phyloP scores from a whole-genome alignment of 2,888 invertebrate genomes.

The Trileptium ribeirensis region DNA sequence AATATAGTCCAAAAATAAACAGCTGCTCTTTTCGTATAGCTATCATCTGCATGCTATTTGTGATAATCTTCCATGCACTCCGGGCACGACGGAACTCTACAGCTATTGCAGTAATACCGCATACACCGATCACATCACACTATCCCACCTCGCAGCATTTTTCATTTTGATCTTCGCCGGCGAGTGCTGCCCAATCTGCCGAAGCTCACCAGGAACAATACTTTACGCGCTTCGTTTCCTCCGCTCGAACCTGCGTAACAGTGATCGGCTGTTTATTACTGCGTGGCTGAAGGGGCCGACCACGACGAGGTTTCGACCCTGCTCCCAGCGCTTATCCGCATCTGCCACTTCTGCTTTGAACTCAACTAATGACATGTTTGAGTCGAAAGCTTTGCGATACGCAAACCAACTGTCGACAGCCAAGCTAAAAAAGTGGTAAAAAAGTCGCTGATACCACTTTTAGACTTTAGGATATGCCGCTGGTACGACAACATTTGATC shows the following conservation, averaged over 20 bases:
- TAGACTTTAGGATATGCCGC: neutral
- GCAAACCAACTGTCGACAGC: neutral
- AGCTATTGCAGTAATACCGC: too few species aligned
- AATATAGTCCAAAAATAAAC: too few species aligned
- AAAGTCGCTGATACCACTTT: neutral
- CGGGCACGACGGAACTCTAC: too few species aligned
- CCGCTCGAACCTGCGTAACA: neutral
- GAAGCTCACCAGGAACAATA: neutral
- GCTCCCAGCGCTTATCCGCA: neutral
- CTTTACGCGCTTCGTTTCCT: neutral
- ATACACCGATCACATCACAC: too few species aligned
- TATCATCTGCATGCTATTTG: too few species aligned
- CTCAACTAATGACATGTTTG: neutral
- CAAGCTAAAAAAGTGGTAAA: conserved; percentile 3
- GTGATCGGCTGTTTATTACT: too few species aligned
- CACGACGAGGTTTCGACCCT: too few species aligned
- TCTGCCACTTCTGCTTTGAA: neutral
- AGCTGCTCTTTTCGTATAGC: too few species aligned
- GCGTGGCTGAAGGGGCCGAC: too few species aligned
- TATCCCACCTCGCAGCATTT: too few species aligned
- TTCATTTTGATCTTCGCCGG: neutral
- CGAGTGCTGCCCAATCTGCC: neutral
- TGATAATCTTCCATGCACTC: too few species aligned
- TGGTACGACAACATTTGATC: conserved; percentile 1
- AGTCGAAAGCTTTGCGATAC: neutral